Base-by-base conservation (phyloP, 2,113 vertebrate genomes). In the Aleadryas rufinucha region DNA sequence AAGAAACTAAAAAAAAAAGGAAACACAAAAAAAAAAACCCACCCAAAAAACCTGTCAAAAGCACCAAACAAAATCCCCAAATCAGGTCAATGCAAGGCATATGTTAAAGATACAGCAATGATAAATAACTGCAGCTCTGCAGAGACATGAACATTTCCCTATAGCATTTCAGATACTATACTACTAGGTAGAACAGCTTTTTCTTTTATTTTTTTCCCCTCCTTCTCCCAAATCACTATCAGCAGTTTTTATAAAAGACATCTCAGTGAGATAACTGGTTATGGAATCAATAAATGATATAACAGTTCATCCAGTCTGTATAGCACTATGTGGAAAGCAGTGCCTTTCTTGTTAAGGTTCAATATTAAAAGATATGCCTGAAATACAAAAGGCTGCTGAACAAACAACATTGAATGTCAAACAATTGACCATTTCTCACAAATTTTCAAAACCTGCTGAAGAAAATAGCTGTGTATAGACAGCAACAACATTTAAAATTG, bases 351-450 rank as follows among this genome's bases (percentile, higher is more conserved):
- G 83, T 96, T 97, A 96, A 95, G 85, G 92, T 85, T 97, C 94
- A 95, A 71, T 93, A 96, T 96, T 96, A 97, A 95, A 97, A 97
- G 94, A 97, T 97, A 97, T 81, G 86, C 93, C 91, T 86, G 93
- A 97, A 97, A 97, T 87, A 96, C 80, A 94, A 82, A 93, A 97
- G 95, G 95, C 87, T 97, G 95, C 95, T 95, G 96, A 98, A 97
- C 93, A 95, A 98, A 97, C 95, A 97, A 96, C 94, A 96, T 0
- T 87, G 93, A 94, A 95, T 91, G 92, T 98, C 95, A 97, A 97
- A 94, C 94, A 90, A 95, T 18, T 95, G 95, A 95, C 92, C 89
- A 97, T 94, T 97, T 97, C 91, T 96, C 45, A 96, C 77, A 95
- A 42, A 96, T 72, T 95, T 97, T 92, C 89, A 91, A 94, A 93